Conservation (phyloP, 2,888 invertebrate genomes). For the Drosophila testacea region DNA sequence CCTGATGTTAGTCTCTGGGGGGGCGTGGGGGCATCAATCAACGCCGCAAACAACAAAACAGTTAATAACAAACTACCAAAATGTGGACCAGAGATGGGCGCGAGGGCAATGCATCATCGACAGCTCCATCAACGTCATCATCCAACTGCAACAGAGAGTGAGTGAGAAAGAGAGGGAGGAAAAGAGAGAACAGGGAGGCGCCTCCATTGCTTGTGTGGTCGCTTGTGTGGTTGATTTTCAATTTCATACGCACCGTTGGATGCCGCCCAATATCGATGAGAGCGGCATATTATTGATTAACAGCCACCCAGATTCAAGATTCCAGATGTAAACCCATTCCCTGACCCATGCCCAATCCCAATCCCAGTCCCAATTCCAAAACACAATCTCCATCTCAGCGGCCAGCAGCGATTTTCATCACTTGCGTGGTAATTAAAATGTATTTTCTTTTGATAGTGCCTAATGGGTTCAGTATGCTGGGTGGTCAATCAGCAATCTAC, state of each 20-base stretch:
- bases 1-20: conserved; percentile 8
- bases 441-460: conserved; percentile 63
- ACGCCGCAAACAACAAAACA: conserved; percentile 66
- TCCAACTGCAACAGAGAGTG: neutral
- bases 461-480: conserved; percentile 27
- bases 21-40: conserved; percentile 73
- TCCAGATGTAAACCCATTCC: conserved; percentile 5
- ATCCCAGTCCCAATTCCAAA: neutral
- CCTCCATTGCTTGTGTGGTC: conserved; percentile 69
- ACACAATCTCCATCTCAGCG: conserved; percentile 16
- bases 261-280: conserved; percentile 43
- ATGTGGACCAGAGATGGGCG: conserved; percentile 31
- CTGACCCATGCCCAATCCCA: neutral
- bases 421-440: conserved; percentile 75
- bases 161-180: neutral
- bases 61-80: conserved; percentile 65
- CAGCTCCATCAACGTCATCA: conserved; percentile 67
- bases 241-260: conserved; percentile 81
- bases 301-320: conserved; percentile 29
- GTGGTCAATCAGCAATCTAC: conserved; percentile 25
- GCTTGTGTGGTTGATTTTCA: conserved; percentile 64
- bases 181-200: conserved; percentile 29
- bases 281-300: conserved; percentile 71
- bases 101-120: conserved; percentile 58
- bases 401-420: conserved; percentile 68